Percentiles rank a stretch among this genome's conserved stretches.
Conservation (phyloP, 2,113 vertebrate genomes). For the Climacteris rufus region DNA sequence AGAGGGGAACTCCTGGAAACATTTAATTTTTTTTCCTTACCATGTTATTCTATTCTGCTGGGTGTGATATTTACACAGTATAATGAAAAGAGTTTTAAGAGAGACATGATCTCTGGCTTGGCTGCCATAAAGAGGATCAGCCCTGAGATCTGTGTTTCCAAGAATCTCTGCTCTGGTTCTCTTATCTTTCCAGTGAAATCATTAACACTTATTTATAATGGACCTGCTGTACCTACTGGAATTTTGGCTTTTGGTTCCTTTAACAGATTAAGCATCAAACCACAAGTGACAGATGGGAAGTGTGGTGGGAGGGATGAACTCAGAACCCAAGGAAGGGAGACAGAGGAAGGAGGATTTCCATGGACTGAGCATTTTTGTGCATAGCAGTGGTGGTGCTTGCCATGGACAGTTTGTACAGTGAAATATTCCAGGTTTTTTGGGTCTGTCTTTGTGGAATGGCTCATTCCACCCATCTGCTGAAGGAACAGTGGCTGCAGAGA, state of each 20-base stretch:
- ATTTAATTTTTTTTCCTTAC: background rate
- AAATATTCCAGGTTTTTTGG: background rate
- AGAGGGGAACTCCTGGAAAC: background rate
- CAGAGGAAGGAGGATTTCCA: background rate
- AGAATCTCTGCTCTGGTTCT: background rate
- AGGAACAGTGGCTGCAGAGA: background rate
- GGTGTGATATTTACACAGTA: background rate
- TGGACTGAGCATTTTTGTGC: rapidly evolving
- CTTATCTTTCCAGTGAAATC: background rate
- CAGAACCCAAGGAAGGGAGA: background rate
- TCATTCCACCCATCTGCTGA: background rate
- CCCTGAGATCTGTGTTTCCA: background rate
- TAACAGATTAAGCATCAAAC: background rate
- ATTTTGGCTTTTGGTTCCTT: background rate
- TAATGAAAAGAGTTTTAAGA: background rate
- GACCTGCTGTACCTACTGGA: background rate
- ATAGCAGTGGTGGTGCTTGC: background rate
- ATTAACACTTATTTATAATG: background rate
- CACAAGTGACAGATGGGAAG: background rate
- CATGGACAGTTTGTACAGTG: background rate
- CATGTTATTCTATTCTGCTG: background rate
- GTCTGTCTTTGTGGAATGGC: background rate
- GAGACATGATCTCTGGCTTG: background rate
- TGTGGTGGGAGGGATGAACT: background rate
- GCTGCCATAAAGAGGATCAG: background rate